Conservation (phyloP, 1,140 invertebrate genomes). For the Bursaphelenchus mucronatus region DNA sequence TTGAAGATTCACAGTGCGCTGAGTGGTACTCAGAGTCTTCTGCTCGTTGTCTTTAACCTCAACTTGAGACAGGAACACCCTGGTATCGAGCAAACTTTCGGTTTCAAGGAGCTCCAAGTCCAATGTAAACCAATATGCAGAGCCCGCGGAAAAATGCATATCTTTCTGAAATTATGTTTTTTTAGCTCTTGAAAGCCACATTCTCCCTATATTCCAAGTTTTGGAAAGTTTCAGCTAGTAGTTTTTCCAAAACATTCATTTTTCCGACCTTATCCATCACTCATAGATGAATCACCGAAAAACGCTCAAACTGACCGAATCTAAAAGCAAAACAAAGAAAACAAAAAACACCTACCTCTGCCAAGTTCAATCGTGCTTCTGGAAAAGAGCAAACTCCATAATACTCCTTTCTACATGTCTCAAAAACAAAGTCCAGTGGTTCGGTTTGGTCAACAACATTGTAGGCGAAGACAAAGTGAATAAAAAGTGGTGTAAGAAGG, state of each 20-base stretch:
- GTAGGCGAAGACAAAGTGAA: conserved; percentile 31
- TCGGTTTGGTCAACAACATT: conserved; percentile 35
- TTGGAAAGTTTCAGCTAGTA: conserved; percentile 24
- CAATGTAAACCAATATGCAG: conserved; percentile 5
- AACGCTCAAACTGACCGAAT: background rate
- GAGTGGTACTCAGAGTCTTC: background rate
- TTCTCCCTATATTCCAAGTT: conserved; percentile 39
- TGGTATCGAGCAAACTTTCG: conserved; percentile 18
- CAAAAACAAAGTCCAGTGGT: conserved; percentile 44
- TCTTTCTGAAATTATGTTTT: conserved; percentile 7
- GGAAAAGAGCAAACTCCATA: conserved; percentile 47
- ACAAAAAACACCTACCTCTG: conserved; percentile 22
- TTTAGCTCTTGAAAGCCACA: background rate
- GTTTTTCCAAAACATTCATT: conserved; percentile 32
- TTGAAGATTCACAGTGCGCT: conserved; percentile 20
- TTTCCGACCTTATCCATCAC: conserved; percentile 25
- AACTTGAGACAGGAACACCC: conserved; percentile 40
- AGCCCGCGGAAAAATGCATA: background rate
- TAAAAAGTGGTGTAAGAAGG: conserved; percentile 22
- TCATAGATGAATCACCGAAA: background rate
- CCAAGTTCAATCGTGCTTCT: conserved; percentile 34
- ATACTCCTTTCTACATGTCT: conserved; percentile 35
- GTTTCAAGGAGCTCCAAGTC: conserved; percentile 1
- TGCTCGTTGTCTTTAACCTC: conserved; percentile 5
- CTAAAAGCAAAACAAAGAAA: background rate